Evolutionary conservation across 2,113 vertebrate species (phyloP), one percentile per base, ranked within the genome.

Genomic region (Mystacornis crossleyi): DNA sequence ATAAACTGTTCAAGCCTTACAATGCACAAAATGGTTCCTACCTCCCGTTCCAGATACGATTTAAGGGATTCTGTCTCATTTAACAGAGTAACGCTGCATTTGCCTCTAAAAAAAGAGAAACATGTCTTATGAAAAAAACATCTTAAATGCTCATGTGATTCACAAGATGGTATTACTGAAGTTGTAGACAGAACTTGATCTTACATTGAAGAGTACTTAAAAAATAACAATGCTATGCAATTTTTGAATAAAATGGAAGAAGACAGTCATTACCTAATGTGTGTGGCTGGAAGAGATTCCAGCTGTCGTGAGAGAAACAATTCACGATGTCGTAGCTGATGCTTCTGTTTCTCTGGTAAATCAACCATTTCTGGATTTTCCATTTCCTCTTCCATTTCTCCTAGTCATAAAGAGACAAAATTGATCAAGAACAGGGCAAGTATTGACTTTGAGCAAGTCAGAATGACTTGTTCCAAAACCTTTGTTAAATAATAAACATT

Each of bases 1-100:
- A 91, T 57, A 93, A 89, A 82, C 26, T 13, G 33, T 31, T 88
- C 48, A 88, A 93, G 26, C 34, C 90, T 77, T 47, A 69, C 50
- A 95, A 88, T 62, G 92, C 31, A 77, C 36, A 93, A 96, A 94
- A 94, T 60, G 34, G 36, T 91, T 91, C 98, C 84, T 97, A 99
- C 99, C 99, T 99, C 99, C 91, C 99, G 98, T 88, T 99, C 99
- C 97, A 99, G 97, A 97, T 99, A 99, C 4, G 99, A 99, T 97
- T 98, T 99, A 86, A 99, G 98, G 5, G 99, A 99, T 98, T 99
- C 99, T 0, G 99, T 99, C 97, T 99, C 99, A 42, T 99, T 99
- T 96, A 99, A 98, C 96, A 99, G 97, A 9, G 99, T 99, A 95
- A 99, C 99, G 4, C 99, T 99, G 98, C 99, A 99, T 97, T 99